phyloP scores from a whole-genome alignment of 1,140 invertebrate species.

The Panonychus citri region DNA sequence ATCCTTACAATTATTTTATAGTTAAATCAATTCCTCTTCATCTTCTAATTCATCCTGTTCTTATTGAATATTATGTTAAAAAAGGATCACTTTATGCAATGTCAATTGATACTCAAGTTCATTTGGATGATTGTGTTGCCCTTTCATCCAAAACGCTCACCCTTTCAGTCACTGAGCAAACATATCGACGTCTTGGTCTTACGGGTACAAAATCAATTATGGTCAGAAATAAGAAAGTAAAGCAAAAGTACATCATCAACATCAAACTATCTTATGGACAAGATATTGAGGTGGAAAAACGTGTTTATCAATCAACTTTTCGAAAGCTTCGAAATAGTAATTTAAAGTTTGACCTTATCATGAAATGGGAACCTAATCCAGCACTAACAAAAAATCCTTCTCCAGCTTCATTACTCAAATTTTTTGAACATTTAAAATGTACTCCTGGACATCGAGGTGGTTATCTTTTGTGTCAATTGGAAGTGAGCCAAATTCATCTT shows the following conservation, averaged over 20 bases:
- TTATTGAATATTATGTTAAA: background rate
- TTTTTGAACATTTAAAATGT: background rate
- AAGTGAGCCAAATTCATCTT: background rate
- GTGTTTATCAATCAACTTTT: background rate
- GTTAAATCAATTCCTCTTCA: background rate
- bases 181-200: background rate
- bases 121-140: background rate
- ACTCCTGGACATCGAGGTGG: background rate
- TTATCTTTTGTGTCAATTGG: background rate
- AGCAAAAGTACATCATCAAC: background rate
- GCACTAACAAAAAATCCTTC: background rate
- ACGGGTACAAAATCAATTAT: background rate
- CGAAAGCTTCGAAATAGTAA: background rate
- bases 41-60: background rate
- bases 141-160: background rate
- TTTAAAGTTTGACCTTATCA: background rate
- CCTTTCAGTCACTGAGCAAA: background rate
- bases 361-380: background rate
- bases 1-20: background rate
- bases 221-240: background rate
- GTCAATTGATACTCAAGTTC: background rate
- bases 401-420: background rate
- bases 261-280: background rate
- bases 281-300: background rate
- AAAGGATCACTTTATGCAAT: background rate